These are phyloP conservation scores for Cryptus armator DNA, from an alignment of 2,888 invertebrate genomes.

Conservation along the genomic window DNA sequence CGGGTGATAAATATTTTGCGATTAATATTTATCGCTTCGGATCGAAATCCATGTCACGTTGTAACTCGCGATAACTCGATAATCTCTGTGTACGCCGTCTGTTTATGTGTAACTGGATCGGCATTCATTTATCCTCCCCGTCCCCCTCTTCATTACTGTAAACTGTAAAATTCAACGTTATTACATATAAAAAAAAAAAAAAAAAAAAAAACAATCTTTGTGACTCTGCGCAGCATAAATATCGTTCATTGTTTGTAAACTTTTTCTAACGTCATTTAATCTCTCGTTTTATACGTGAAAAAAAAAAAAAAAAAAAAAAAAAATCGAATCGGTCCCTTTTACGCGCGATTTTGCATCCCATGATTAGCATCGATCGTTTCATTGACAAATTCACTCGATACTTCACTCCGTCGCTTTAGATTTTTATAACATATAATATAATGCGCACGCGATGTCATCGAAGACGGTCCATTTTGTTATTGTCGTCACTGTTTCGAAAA, in stretches of 20 bases:
- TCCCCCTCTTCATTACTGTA: slow-evolving; percentile 27
- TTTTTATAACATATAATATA: slow-evolving; percentile 28
- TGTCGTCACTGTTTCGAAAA: slow-evolving; percentile 72
- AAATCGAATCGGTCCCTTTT: background rate
- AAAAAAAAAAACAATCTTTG: slow-evolving; percentile 44
- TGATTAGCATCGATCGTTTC: background rate
- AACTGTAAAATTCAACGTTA: slow-evolving; percentile 41
- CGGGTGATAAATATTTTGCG: background rate
- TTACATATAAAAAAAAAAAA: slow-evolving; percentile 50
- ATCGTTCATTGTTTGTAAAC: slow-evolving; percentile 53
- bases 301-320: background rate
- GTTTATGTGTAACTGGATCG: background rate
- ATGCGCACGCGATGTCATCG: slow-evolving; percentile 33
- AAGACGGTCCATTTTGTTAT: slow-evolving; percentile 78
- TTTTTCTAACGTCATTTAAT: slow-evolving; percentile 43
- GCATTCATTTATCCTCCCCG: background rate
- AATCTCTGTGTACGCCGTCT: background rate
- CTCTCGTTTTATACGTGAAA: slow-evolving; percentile 34
- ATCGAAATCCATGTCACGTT: slow-evolving; percentile 48
- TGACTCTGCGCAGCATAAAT: slow-evolving; percentile 45
- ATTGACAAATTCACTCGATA: background rate
- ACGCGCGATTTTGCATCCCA: background rate
- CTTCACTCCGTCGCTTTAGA: slow-evolving; percentile 22
- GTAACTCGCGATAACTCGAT: background rate
- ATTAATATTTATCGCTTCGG: background rate